Conservation (phyloP, 2,797 vertebrate species). For the Loris lydekkerianus region DNA sequence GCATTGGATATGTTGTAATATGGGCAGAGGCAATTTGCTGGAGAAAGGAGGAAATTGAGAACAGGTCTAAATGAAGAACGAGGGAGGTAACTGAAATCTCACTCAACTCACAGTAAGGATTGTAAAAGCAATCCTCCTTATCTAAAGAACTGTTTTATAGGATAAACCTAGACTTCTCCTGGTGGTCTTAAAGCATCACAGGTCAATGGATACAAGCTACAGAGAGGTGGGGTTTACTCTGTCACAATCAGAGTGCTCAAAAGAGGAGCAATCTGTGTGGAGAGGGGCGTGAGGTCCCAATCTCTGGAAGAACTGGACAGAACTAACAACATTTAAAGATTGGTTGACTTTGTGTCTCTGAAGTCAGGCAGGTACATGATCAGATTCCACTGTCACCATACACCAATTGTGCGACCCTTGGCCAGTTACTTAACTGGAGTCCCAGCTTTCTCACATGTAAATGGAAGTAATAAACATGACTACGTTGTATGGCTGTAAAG, state of each 20-base stretch:
- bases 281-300: neutral
- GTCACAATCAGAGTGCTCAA: neutral
- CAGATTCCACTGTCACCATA: neutral
- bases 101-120: neutral
- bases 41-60: neutral
- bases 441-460: neutral
- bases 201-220: neutral
- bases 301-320: neutral
- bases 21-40: neutral
- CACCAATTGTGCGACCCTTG: neutral
- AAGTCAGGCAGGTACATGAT: neutral
- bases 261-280: neutral
- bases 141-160: neutral
- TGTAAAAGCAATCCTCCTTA: neutral
- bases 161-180: neutral
- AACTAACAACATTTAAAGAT: neutral
- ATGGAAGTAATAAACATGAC: neutral
- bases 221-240: neutral
- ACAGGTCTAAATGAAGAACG: neutral
- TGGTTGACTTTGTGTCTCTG: neutral
- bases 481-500: neutral
- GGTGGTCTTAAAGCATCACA: neutral
- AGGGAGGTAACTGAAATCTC: neutral
- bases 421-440: neutral
- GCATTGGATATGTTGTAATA: neutral